Evolutionary conservation across 1,140 invertebrate species (phyloP), one percentile per base, ranked within the genome.

Genomic region (Hirudo medicinalis): DNA sequence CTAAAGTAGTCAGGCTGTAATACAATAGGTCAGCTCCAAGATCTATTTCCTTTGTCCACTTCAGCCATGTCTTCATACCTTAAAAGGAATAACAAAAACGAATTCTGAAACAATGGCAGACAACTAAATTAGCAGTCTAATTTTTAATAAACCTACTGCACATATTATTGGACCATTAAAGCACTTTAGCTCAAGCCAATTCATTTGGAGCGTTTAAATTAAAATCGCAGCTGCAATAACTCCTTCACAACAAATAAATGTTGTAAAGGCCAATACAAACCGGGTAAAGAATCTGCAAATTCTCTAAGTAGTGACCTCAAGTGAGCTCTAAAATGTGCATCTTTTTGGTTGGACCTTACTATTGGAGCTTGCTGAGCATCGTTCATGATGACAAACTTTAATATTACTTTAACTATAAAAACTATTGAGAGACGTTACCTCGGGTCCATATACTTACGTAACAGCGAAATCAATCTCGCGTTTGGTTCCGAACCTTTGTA

Each of bases 261-360:
- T 13, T 32, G 4, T 25, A 63, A 63, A 20, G 29, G 22, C 22
- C 54, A 57, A n/a, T 5, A 57, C 20, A 13, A 63, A 63, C 22
- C 57, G 2, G 29, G 57, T 63, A 63, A 63, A 63, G 22, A 63
- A 22, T 25, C 11, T 2, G 43, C 43, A 49, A 49, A 49, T 2
- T 49, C 43, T 49, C 43, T 17, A 2, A 63, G 20, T 63, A 63
- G 17, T n/a, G 57, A 63, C 57, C 57, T 63, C 57, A 63, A 32
- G 15, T 63, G 57, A 63, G 22, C 15, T 63, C 57, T 63, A 63
- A 25, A 63, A 63, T 63, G 57, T 25, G 29, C 29, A 63, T 63
- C 57, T 63, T 63, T 63, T 20, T 63, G 57, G 11, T 63, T 4
- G 20, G 22, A 63, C 13, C 57, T 63, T 25, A 63, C 57, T 63